phyloP scores from a whole-genome alignment of 2,888 invertebrate genomes.

The Trachelus troglodyta region DNA sequence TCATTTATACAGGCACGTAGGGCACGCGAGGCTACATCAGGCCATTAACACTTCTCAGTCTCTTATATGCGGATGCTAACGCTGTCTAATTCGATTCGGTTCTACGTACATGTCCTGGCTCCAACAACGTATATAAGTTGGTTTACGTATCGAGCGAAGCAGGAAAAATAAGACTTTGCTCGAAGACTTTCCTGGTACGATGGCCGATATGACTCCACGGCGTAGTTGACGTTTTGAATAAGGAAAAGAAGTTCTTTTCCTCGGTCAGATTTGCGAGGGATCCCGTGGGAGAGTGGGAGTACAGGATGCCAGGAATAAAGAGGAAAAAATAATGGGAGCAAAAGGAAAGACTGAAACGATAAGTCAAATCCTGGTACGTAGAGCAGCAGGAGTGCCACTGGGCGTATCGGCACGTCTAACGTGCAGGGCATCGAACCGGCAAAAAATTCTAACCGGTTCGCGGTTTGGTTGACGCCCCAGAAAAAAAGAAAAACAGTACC shows the following conservation, averaged over 20 bases:
- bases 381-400: constrained; percentile 37
- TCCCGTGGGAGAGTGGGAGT: neutral
- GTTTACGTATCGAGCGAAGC: neutral
- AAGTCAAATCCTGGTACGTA: constrained; percentile 22
- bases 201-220: neutral
- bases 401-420: constrained; percentile 27
- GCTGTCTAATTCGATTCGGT: neutral
- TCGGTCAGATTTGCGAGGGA: too few relatives aligned
- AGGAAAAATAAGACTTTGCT: neutral
- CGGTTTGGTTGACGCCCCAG: constrained; percentile 32
- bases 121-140: neutral
- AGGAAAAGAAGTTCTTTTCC: neutral
- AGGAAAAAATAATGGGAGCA: neutral
- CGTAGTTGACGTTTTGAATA: neutral
- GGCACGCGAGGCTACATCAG: neutral
- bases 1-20: constrained; percentile 8
- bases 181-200: neutral
- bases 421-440: constrained; percentile 40
- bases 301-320: neutral
- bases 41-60: neutral
- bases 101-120: neutral
- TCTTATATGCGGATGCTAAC: neutral
- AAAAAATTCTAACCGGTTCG: constrained; percentile 46
- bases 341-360: neutral
- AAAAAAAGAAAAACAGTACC: constrained; percentile 4